Conservation (phyloP, 2,113 vertebrate genomes). For the Typhlomys cinereus region DNA sequence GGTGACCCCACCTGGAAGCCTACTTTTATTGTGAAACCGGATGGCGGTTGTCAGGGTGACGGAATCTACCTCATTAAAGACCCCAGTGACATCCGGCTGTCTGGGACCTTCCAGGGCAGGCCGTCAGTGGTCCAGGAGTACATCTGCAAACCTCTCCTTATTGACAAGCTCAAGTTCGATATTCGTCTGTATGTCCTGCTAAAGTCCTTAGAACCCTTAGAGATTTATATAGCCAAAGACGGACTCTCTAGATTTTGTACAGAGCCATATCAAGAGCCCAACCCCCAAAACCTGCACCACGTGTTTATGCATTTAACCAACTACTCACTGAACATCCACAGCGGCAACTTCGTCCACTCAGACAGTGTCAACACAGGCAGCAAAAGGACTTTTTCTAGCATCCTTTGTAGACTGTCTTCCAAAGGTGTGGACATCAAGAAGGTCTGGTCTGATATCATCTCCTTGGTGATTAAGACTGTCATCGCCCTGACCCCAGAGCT, state of each 20-base stretch:
- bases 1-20: slow-evolving; percentile 88
- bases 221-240: slow-evolving; percentile 98
- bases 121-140: slow-evolving; percentile 97
- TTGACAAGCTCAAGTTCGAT: slow-evolving; percentile 98
- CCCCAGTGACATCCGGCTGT: slow-evolving; percentile 89
- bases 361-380: slow-evolving; percentile 94
- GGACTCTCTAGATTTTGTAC: slow-evolving; percentile 98
- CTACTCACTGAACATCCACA: slow-evolving; percentile 97
- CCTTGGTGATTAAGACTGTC: slow-evolving; percentile 96
- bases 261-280: slow-evolving; percentile 97
- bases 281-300: slow-evolving; percentile 93
- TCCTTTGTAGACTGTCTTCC: slow-evolving; percentile 92
- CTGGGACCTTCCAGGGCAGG: slow-evolving; percentile 87
- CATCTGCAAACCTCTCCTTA: slow-evolving; percentile 93
- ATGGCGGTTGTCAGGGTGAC: slow-evolving; percentile 96
- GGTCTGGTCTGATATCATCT: slow-evolving; percentile 98
- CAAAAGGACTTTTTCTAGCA: slow-evolving; percentile 96
- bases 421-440: slow-evolving; percentile 95
- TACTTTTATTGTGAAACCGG: slow-evolving; percentile 97
- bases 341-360: slow-evolving; percentile 95
- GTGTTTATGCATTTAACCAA: slow-evolving; percentile 99
- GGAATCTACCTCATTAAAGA: slow-evolving; percentile 99
- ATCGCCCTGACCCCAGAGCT: slow-evolving; percentile 96
- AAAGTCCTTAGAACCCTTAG: slow-evolving; percentile 94
- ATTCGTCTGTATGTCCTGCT: slow-evolving; percentile 97